Evolutionary conservation across 2,113 vertebrate species (phyloP), one percentile per base, ranked within the genome.

Genomic region (Plectropomus leopardus): DNA sequence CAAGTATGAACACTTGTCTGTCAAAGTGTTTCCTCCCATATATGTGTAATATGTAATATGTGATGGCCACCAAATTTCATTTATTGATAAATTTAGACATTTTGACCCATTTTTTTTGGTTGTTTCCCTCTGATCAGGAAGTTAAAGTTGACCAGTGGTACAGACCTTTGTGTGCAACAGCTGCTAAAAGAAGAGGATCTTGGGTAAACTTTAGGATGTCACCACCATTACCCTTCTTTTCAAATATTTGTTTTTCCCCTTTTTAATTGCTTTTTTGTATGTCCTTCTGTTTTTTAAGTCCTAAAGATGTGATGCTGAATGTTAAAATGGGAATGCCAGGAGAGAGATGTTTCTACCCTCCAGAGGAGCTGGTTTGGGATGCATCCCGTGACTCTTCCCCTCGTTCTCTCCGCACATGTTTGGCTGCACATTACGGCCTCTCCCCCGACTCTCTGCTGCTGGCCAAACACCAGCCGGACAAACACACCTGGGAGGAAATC

Each of bases 381-480:
- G 92, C 95, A 0, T 92, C 95, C 60, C 93, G 80, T 5, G 97
- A 97, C 47, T 94, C 96, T 51, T 96, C 96, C 0, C 72, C 91
- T 3, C 89, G 81, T 55, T 92, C 95, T n/a, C 92, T 99, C 58
- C 94, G 95, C 85, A 93, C 96, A 16, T 93, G 75, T 58, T 92
- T 99, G 83, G 96, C 97, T 26, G 66, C 93, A 40, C 91, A 92
- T 72, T 98, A 91, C 5, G 92, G 93, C 70, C 93, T 98, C 47
- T 95, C 96, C 0, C 90, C 94, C 2, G 97, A 98, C 80, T 95
- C 96, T 61, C 94, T 96, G 58, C 96, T 97, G 85, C 93, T 99
- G 79, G 98, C 98, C 93, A 99, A 98, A 88, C 95, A 97, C 87
- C 96, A 96, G 63, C 94, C 96, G 2, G 97, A 97, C 21, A 97